phyloP scores from a whole-genome alignment of 2,797 vertebrate genomes.

The Microctenopoma steveboyesi region DNA sequence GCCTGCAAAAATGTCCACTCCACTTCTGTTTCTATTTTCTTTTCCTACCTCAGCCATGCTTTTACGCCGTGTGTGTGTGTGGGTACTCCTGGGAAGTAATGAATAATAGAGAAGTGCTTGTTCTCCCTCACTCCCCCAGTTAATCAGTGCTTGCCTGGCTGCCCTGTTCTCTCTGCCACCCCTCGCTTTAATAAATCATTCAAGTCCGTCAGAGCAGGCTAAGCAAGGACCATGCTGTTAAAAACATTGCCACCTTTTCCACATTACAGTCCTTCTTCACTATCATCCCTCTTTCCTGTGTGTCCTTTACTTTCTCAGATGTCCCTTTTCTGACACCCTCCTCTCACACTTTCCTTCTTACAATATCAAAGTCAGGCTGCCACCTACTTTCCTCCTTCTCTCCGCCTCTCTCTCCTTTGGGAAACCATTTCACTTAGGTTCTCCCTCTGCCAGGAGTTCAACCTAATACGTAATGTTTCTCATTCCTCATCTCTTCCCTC shows the following conservation, averaged over 20 bases:
- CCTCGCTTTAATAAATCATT: conserved; percentile 84
- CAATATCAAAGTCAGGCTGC: conserved; percentile 17
- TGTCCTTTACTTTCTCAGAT: conserved; percentile 26
- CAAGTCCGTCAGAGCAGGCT: conserved; percentile 60
- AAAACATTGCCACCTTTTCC: conserved; percentile 40
- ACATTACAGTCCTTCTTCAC: conserved; percentile 9
- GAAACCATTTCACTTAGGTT: conserved; percentile 62
- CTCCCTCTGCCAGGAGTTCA: conserved; percentile 41
- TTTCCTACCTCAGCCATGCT: conserved; percentile 30
- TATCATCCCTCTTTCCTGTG: conserved; percentile 5
- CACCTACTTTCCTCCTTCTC: conserved; percentile 8
- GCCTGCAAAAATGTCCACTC: conserved; percentile 22
- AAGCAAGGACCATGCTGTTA: conserved; percentile 39
- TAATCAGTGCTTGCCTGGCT: conserved; percentile 83
- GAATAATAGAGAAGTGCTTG: conserved; percentile 84
- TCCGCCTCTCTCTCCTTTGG: conserved; percentile 22
- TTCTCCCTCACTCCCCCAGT: conserved; percentile 78
- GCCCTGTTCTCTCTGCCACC: conserved; percentile 73
- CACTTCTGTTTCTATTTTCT: conserved; percentile 26
- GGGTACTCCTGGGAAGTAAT: conserved; percentile 67
- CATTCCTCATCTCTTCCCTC: conserved; percentile 33
- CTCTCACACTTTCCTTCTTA: not conserved
- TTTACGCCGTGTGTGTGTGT: conserved; percentile 39
- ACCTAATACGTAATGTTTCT: conserved; percentile 28
- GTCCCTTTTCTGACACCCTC: not conserved